Percentiles rank a stretch among this genome's conserved stretches.
Conservation (phyloP, 1,140 invertebrate species). For the Armadillidium nasatum region DNA sequence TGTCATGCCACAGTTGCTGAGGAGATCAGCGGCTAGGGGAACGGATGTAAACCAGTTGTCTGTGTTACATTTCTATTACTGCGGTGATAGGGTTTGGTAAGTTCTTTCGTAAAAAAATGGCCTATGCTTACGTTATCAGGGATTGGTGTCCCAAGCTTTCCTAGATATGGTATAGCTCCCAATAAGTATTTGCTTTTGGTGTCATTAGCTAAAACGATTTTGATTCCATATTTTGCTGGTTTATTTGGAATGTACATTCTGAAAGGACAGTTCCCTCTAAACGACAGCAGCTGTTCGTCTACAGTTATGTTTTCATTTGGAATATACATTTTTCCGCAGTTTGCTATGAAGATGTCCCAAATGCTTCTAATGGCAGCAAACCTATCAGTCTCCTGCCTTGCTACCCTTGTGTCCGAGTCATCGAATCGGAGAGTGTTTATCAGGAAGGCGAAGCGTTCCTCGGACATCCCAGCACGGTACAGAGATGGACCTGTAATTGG, state of each 20-base stretch:
- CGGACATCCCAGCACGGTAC: constrained; percentile 29
- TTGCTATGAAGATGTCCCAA: constrained; percentile 41
- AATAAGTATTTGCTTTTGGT: constrained; percentile 14
- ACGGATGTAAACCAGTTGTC: constrained; percentile 21
- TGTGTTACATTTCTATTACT: constrained; percentile 18
- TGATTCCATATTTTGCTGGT: constrained; percentile 18
- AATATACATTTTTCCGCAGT: constrained; percentile 18
- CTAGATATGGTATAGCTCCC: background rate
- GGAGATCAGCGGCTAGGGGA: constrained; percentile 3
- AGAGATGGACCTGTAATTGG: background rate
- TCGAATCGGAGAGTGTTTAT: constrained; percentile 42
- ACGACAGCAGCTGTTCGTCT: constrained; percentile 27
- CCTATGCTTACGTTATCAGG: background rate
- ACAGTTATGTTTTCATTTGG: constrained; percentile 32
- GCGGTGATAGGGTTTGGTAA: constrained; percentile 10
- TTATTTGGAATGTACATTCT: constrained; percentile 22
- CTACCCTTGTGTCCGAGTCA: constrained; percentile 37
- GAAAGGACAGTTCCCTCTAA: constrained; percentile 28
- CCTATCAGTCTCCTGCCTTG: constrained; percentile 37
- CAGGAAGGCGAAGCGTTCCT: constrained; percentile 23
- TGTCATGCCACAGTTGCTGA: constrained; percentile 20
- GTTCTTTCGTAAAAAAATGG: constrained; percentile 8
- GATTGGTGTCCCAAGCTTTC: background rate
- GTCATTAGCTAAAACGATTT: constrained; percentile 5
- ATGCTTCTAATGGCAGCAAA: constrained; percentile 44